Base-by-base conservation (phyloP, 2,888 invertebrate genomes). In the Zhuqinia jingwanae region DNA sequence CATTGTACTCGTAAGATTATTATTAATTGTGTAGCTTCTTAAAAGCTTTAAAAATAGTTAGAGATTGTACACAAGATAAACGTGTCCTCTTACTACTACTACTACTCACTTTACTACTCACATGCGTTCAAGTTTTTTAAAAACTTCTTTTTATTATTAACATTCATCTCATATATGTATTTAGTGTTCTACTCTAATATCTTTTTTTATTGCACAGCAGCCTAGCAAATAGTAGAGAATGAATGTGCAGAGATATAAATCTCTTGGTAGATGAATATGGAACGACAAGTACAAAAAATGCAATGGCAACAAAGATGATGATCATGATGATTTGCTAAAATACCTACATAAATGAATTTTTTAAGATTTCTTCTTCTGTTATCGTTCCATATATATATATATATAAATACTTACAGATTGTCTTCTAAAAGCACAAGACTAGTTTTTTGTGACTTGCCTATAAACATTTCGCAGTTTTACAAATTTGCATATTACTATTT, bases 41-140 rank as follows among this genome's bases (percentile, higher is more conserved):
- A 83, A 73, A 83, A 53, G 58, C 42, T 20, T 50, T 25, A 65
- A 77, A 17, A 70, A 75, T 65, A 60, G 83, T 83, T 77, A n/a
- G n/a, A 84, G 63, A 50, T 63, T 77, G 70, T 84, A 56, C 20
- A 36, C n/a, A n/a, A 47, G 84, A 84, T 84, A 84, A 84, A 84
- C 76, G 65, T 77, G 77, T 84, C 84, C 50, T 53, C 65, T 83
- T 76, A n/a, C n/a, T n/a, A n/a, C n/a, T n/a, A n/a, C n/a, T n/a
- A n/a, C n/a, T n/a, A n/a, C n/a, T n/a, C n/a, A n/a, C n/a, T n/a
- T n/a, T n/a, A n/a, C n/a, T n/a, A 63, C 65, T 65, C 20, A 36
- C 36, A 13, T 17, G 36, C 17, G 36, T 36, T 65, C 65, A 65
- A 65, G 17, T 63, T 63, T 1, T 53, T 53, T n/a, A n/a, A n/a